Evolutionary conservation across 2,113 vertebrate genomes (phyloP).

Genomic region (Rattus norvegicus): GRCr8 NC_086031.1:88446501-88447000

Average conservation of each 20-base stretch:
- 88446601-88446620: neutral
- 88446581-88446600: slow-evolving; percentile 48
- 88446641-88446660: neutral
- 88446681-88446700: neutral
- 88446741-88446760: neutral
- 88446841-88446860: neutral
- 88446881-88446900: neutral
- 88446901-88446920: neutral
- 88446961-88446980: neutral
- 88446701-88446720: neutral
- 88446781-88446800: neutral
- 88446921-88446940: neutral
- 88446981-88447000: neutral
- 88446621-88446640: neutral
- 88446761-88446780: neutral
- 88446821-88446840: neutral
- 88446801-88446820: neutral
- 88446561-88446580: neutral
- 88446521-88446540: slow-evolving; percentile 38
- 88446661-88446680: neutral
- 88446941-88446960: neutral
- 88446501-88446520: neutral
- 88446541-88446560: slow-evolving; percentile 60
- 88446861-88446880: neutral
- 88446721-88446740: neutral